phyloP scores from a whole-genome alignment of 1,140 invertebrate species.

The Lamellibrachia luymesi region DNA sequence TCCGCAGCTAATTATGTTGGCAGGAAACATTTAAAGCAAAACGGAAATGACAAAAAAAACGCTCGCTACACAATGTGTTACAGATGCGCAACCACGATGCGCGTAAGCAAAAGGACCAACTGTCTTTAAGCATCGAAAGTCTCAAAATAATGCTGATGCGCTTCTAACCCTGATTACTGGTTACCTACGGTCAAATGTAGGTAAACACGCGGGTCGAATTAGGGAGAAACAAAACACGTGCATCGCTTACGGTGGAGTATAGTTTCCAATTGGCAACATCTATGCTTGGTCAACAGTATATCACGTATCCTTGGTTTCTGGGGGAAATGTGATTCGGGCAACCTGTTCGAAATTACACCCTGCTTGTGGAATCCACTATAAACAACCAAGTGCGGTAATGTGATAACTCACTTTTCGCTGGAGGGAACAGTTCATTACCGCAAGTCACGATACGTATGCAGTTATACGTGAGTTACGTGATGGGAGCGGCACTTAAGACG shows the following conservation, averaged over 20 bases:
- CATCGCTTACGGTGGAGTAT: not conserved
- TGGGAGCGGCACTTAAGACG: not conserved
- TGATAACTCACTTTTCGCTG: not conserved
- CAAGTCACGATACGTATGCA: not conserved
- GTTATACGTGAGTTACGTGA: not conserved
- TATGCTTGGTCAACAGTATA: not conserved
- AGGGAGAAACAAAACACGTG: not conserved
- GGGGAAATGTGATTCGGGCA: not conserved
- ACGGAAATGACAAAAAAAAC: too few relatives aligned
- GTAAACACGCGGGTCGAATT: not conserved
- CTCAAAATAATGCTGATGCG: not conserved
- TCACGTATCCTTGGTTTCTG: not conserved
- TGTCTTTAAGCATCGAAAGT: too few relatives aligned
- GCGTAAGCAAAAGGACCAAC: too few relatives aligned
- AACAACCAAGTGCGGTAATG: not conserved
- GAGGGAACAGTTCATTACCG: not conserved
- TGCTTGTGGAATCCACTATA: not conserved
- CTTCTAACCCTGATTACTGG: not conserved
- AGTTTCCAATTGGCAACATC: not conserved
- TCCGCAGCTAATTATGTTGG: too few relatives aligned
- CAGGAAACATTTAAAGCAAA: too few relatives aligned
- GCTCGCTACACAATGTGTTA: too few relatives aligned
- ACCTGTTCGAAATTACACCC: not conserved
- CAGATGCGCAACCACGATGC: too few relatives aligned
- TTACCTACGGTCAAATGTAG: not conserved